phyloP scores from a whole-genome alignment of 2,888 invertebrate genomes.

The Choreutis nemorana region DNA sequence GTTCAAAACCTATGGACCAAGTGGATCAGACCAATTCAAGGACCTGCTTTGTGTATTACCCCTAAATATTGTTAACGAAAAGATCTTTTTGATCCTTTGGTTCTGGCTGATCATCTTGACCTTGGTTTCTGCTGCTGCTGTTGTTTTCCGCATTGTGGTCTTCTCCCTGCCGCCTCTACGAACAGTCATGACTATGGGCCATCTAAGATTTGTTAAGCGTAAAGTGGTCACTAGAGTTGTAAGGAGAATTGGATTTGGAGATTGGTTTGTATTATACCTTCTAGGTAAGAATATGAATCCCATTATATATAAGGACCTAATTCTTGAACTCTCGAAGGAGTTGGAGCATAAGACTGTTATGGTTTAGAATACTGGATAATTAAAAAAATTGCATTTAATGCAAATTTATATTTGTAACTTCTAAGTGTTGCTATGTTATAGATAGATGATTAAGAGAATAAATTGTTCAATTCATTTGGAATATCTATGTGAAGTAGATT shows the following conservation, averaged over 20 bases:
- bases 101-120: slow-evolving; percentile 76
- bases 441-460: too few relatives aligned
- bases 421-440: too few relatives aligned
- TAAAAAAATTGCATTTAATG: neutral
- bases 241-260: slow-evolving; percentile 68
- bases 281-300: slow-evolving; percentile 81
- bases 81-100: slow-evolving; percentile 78
- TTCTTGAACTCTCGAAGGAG: slow-evolving; percentile 58
- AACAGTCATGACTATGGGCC: slow-evolving; percentile 68
- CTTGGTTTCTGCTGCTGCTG: slow-evolving; percentile 66
- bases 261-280: slow-evolving; percentile 81
- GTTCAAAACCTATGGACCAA: slow-evolving; percentile 65
- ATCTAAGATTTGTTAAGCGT: slow-evolving; percentile 61
- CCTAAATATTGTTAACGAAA: slow-evolving; percentile 81
- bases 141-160: slow-evolving; percentile 71
- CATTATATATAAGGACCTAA: slow-evolving; percentile 69
- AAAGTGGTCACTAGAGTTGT: slow-evolving; percentile 61
- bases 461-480: too few relatives aligned
- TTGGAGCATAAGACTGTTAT: slow-evolving; percentile 32
- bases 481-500: too few relatives aligned
- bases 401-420: too few relatives aligned
- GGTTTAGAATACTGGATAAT: slow-evolving; percentile 30
- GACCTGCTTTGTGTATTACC: slow-evolving; percentile 79
- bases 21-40: slow-evolving; percentile 61
- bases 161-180: slow-evolving; percentile 66